A percentile compares a stretch with the other conserved stretches of the same genome.
phyloP scores from a whole-genome alignment of 1,140 invertebrate species.

The Eciton burchellii region DNA sequence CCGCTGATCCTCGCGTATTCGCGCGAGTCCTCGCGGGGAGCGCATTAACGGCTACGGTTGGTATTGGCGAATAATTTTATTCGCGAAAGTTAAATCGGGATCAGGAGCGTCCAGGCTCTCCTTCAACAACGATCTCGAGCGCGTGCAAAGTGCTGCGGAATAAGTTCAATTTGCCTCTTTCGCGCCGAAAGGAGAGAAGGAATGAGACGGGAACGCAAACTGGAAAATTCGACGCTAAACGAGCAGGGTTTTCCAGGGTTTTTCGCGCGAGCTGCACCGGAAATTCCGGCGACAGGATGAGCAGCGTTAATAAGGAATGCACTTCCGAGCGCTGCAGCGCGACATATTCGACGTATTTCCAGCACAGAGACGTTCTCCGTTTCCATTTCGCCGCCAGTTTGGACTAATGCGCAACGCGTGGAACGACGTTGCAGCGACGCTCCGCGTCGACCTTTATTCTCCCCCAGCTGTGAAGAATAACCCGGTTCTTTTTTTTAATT shows the following conservation, averaged over 20 bases:
- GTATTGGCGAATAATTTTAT: background rate
- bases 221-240: slow-evolving; percentile 49
- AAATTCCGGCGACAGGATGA: slow-evolving; percentile 61
- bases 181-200: background rate
- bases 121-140: background rate
- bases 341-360: background rate
- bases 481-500: slow-evolving; percentile 6
- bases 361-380: background rate
- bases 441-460: slow-evolving; percentile 3
- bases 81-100: too few species aligned
- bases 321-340: background rate
- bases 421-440: slow-evolving; percentile 34
- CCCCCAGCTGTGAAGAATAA: background rate
- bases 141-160: too few species aligned
- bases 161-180: background rate
- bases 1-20: slow-evolving; percentile 5
- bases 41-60: background rate
- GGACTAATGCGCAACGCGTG: slow-evolving; percentile 18
- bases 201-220: background rate
- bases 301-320: slow-evolving; percentile 58
- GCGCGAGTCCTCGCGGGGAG: background rate
- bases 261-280: slow-evolving; percentile 36
- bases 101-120: too few species aligned
- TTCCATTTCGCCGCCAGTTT: slow-evolving; percentile 24
- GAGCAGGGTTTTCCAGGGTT: slow-evolving; percentile 28